phyloP scores from a whole-genome alignment of 2,113 vertebrate genomes.

The Struthio camelus region DNA sequence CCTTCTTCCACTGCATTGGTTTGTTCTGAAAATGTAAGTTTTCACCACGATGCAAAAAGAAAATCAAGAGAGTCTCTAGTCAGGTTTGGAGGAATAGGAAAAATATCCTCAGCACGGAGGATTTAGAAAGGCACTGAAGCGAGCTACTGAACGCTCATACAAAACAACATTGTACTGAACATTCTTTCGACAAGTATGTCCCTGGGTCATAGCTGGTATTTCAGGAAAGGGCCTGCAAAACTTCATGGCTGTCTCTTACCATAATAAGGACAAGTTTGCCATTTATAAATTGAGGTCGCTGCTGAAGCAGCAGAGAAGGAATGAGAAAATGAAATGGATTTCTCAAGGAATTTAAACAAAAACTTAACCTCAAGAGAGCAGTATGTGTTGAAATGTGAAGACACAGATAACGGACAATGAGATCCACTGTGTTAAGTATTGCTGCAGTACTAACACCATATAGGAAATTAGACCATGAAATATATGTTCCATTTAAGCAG shows the following conservation, averaged over 20 bases:
- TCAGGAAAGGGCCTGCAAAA: background rate
- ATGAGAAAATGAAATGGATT: background rate
- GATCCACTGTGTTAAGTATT: background rate
- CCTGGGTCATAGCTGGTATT: background rate
- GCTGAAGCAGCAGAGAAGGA: background rate
- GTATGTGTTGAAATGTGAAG: background rate
- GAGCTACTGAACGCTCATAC: background rate
- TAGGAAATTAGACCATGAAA: background rate
- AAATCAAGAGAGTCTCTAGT: background rate
- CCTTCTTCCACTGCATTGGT: background rate
- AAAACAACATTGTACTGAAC: background rate
- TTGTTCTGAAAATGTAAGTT: background rate
- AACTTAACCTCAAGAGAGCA: background rate
- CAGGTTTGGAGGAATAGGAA: background rate
- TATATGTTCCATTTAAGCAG: background rate
- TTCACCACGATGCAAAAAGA: background rate
- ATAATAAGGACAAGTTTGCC: background rate
- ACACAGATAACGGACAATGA: background rate
- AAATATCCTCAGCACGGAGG: background rate
- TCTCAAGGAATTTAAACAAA: conserved; percentile 3
- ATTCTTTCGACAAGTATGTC: background rate
- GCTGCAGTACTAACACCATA: background rate
- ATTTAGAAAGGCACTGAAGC: background rate
- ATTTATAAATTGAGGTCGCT: conserved; percentile 9
- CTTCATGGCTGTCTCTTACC: background rate